These are phyloP conservation scores for Myanophis thanlyinensis DNA, from an alignment of 2,113 vertebrate genomes.

Conservation along the genomic window DNA sequence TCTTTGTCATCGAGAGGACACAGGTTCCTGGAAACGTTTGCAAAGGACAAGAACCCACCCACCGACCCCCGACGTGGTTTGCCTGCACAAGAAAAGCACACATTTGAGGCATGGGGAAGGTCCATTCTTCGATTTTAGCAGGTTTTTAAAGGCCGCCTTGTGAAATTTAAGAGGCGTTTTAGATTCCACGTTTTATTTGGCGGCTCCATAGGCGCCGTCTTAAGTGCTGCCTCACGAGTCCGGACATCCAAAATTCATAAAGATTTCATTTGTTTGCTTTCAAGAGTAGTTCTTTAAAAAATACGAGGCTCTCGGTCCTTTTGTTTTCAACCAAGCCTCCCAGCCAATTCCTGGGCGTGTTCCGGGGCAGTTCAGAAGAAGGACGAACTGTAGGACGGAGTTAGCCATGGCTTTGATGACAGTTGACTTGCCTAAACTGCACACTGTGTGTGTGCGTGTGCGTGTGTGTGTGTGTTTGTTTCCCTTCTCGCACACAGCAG, in stretches of 20 bases:
- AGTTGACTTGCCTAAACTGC: background rate
- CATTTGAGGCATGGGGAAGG: background rate
- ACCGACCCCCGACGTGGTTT: background rate
- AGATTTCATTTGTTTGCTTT: background rate
- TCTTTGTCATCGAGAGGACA: background rate
- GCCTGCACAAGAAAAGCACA: background rate
- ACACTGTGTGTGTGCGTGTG: background rate
- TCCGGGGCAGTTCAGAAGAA: background rate
- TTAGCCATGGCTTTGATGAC: background rate
- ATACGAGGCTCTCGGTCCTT: background rate
- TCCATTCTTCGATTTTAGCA: background rate
- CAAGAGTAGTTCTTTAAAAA: background rate
- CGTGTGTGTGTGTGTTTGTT: background rate
- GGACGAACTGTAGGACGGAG: background rate
- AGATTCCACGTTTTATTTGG: fast-evolving
- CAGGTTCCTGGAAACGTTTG: background rate
- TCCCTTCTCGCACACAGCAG: background rate
- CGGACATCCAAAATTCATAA: background rate
- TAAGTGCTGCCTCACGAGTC: background rate
- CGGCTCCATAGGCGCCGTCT: background rate
- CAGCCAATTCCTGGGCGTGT: background rate
- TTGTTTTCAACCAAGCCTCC: background rate
- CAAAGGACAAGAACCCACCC: too few species aligned
- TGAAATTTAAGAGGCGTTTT: background rate
- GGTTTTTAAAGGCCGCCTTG: background rate